phyloP scores from a whole-genome alignment of 2,888 invertebrate genomes.

The Xestia sexstrigata region DNA sequence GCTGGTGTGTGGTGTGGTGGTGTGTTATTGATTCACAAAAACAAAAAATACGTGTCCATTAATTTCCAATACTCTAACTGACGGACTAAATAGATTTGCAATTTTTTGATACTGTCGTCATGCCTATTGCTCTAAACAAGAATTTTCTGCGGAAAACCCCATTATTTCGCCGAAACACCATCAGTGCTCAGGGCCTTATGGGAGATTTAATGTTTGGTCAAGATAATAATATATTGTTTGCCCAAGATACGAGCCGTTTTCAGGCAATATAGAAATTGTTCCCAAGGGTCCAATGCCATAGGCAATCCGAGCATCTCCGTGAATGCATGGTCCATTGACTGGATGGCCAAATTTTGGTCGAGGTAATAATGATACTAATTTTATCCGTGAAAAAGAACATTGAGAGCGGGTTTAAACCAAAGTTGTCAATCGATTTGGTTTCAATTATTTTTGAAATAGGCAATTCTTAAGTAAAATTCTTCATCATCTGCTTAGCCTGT shows the following conservation, averaged over 20 bases:
- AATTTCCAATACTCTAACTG: too few relatives aligned
- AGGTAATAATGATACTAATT: background rate
- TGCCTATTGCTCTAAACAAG: background rate
- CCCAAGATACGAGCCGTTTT: conserved; percentile 24
- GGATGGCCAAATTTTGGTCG: background rate
- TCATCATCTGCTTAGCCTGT: too few relatives aligned
- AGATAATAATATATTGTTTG: conserved; percentile 34
- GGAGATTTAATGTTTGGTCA: conserved; percentile 37
- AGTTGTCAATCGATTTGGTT: background rate
- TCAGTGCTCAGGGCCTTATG: conserved; percentile 17
- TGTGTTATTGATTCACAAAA: too few relatives aligned
- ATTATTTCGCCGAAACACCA: conserved; percentile 29
- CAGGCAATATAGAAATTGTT: conserved; percentile 36
- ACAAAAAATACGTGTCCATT: too few relatives aligned
- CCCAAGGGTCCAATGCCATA: conserved; percentile 28
- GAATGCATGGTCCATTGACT: conserved; percentile 2
- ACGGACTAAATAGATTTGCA: too few relatives aligned
- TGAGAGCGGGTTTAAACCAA: background rate
- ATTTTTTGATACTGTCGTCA: too few relatives aligned
- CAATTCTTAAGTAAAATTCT: background rate
- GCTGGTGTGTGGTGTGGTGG: too few relatives aligned
- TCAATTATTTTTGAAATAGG: background rate
- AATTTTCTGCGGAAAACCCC: background rate
- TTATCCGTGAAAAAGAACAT: background rate
- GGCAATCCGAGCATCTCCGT: background rate